These are phyloP conservation scores for Uromys caudimaculatus DNA, from an alignment of 2,797 vertebrate species.

Conservation along the genomic window DNA sequence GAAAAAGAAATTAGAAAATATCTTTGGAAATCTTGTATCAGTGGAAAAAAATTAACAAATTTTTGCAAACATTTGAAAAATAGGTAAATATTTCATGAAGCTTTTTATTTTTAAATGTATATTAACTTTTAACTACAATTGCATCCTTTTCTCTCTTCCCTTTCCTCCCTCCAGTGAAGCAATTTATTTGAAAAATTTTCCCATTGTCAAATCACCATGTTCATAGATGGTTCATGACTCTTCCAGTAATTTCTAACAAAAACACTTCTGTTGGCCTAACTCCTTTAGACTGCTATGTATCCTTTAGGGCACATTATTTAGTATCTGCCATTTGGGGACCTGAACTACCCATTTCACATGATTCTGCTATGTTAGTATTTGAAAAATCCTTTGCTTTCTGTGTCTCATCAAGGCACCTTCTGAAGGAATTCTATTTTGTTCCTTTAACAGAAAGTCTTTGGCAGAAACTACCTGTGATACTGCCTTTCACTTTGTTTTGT, in stretches of 20 bases:
- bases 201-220: not conserved
- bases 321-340: not conserved
- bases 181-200: not conserved
- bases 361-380: not conserved
- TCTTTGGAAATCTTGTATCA: conserved; percentile 51
- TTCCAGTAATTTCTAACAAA: not conserved
- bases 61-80: conserved; percentile 18
- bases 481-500: not conserved
- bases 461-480: not conserved
- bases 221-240: not conserved
- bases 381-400: not conserved
- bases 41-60: conserved; percentile 43
- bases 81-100: not conserved
- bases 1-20: conserved; percentile 42
- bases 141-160: not conserved
- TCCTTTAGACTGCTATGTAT: not conserved
- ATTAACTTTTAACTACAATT: not conserved
- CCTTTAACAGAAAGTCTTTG: not conserved
- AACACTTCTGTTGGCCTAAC: not conserved
- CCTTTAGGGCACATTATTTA: not conserved
- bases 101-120: not conserved
- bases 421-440: not conserved
- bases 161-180: not conserved
- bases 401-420: not conserved
- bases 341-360: not conserved